Evolutionary conservation across 2,797 vertebrate genomes (phyloP), one percentile per base, ranked within the genome.

Genomic region (Acridotheres tristis): DNA sequence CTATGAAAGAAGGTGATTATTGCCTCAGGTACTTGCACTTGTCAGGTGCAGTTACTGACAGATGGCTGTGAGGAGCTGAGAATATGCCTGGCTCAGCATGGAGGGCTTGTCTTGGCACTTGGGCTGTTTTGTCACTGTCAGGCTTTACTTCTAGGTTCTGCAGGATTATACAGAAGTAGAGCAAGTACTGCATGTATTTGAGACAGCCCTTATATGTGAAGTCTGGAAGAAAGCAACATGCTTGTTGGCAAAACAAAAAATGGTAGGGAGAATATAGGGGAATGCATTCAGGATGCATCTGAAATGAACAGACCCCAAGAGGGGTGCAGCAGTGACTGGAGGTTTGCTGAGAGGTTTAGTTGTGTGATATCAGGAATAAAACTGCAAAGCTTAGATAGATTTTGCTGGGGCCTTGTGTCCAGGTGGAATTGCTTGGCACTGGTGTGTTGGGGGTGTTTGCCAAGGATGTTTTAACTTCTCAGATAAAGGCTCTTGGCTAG

Each of bases 61-160:
- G 80, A 95, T 92, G 89, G 78, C 82, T 68, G 6, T 32, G 78
- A 92, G 42, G 74, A 92, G 36, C 69, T 81, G 69, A 61, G 66
- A 73, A 74, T 75, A 42, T 90, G 89, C 75, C 38, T 69, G 80
- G 78, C 89, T 94, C 94, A 94, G 93, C 75, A 48, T 43, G 94
- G 82, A 32, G 67, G 38, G 32, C 66, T 95, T 51, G 21, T n/a
- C 83, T 79, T 92, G 87, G 87, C 85, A 38, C 81, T 92, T 9
- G 22, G 63, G 62, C 58, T 87, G 58, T 66, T 94, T 76, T 89
- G 74, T 91, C 36, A 26, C 40, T 78, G 71, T 62, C 71, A 82
- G 45, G 59, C 47, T 93, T 81, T 86, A 58, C 72, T 78, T 78
- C 26, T 79, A 36, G 50, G 22, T 75, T 76, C 40, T 89, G 59